Evolutionary conservation across 2,888 invertebrate species (phyloP), one percentile per base, ranked within the genome.

Genomic region (Drosophila helvetica): DNA sequence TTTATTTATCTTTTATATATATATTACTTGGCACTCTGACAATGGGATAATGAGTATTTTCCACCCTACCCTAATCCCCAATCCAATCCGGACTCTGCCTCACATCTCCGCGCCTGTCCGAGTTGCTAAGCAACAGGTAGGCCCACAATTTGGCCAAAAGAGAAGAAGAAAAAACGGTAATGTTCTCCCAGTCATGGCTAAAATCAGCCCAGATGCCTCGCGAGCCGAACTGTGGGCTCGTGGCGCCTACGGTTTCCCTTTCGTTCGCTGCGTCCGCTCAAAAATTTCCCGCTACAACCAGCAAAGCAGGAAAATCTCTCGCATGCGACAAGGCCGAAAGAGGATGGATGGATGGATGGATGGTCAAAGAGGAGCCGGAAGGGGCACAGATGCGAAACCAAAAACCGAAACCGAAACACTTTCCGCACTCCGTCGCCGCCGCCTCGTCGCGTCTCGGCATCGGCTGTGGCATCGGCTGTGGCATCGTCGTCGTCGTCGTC

Each of bases 91-190:
- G n/a, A 22, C 2, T 22, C 22, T 4, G 22, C 22, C 22, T 27
- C 25, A 7, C 50, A 12, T 19, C 17, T 22, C 22, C 33, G 30
- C 9, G 42, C 60, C 18, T 62, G 68, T 63, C 77, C 62, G 72
- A 77, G 80, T 84, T 83, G 78, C 84, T 81, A 80, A 90, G 90
- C 90, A 90, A 90, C 90, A 90, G 90, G 90, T 90, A 90, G 90
- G 90, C 83, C 70, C 72, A 70, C 79, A 74, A 30, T 57, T 74
- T 68, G 68, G 66, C 48, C 43, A 50, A 45, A 42, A 22, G 48
- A 57, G 54, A 42, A 43, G 27, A 8, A 12, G 19, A 1, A 50
- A 17, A 27, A 25, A 10, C n/a, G 18, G 33, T 3, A 18, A 42
- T 38, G 25, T 19, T 42, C 47, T 47, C 62, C 42, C 48, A n/a